Evolutionary conservation across 2,888 invertebrate species (phyloP).

Genomic region (Tachina fera): DNA sequence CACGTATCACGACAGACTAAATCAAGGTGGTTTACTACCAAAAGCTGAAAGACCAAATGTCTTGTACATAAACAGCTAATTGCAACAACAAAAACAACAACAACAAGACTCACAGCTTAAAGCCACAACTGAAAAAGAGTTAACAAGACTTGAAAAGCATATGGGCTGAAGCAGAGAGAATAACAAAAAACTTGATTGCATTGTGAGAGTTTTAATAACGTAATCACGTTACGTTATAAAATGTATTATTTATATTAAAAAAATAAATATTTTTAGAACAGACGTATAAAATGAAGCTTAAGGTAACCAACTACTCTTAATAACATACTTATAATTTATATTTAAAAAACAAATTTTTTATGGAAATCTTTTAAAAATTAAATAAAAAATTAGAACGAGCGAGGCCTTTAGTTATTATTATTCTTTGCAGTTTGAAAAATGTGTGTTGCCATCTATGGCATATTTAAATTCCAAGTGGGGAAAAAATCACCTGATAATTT

Average conservation of each 20-base stretch:
- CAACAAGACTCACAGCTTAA: slow-evolving; percentile 29
- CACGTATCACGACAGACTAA: slow-evolving; percentile 72
- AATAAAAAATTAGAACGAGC: too few relatives aligned
- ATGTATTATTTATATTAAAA: slow-evolving; percentile 9
- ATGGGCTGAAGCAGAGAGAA: slow-evolving; percentile 34
- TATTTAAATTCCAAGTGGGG: too few relatives aligned
- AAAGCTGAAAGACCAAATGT: slow-evolving; percentile 66
- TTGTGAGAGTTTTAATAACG: slow-evolving; percentile 37
- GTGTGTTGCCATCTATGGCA: too few relatives aligned
- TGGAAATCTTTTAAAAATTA: too few relatives aligned
- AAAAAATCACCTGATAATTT: too few relatives aligned
- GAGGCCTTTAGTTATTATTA: background rate
- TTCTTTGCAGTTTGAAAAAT: too few relatives aligned
- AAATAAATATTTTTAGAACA: slow-evolving; percentile 29
- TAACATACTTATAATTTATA: background rate
- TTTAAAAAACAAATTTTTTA: too few relatives aligned
- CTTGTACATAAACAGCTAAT: slow-evolving; percentile 52
- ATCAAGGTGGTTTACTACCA: slow-evolving; percentile 70
- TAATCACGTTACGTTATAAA: slow-evolving; percentile 51
- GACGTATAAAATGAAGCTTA: slow-evolving; percentile 4
- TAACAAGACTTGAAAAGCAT: slow-evolving; percentile 40
- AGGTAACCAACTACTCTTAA: slow-evolving; percentile 42
- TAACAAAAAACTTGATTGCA: slow-evolving; percentile 19
- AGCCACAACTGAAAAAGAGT: slow-evolving; percentile 43
- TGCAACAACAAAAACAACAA: slow-evolving; percentile 48